Evolutionary conservation across 2,888 invertebrate species (phyloP), one percentile per base, ranked within the genome.

Genomic region (Drosophila basisetae): DNA sequence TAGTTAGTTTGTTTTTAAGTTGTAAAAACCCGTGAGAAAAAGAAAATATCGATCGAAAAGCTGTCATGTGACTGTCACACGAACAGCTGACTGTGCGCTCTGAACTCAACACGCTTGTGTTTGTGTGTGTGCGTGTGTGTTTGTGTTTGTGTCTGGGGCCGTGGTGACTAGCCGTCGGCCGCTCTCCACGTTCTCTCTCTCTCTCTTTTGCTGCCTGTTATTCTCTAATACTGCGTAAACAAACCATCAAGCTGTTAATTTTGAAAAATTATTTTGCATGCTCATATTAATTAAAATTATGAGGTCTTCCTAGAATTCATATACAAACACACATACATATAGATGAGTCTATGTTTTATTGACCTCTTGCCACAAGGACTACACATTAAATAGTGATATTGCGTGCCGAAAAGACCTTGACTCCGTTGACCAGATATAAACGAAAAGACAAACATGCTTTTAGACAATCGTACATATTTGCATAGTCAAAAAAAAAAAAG

Each of bases 31-130:
- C 93, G 92, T 93, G 93, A 92, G 92, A 78, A 90, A 86, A 90
- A 89, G 68, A 80, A 72, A 92, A 91, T 92, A 92, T 92, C 91
- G 92, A 92, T 91, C 88, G 84, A 89, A 91, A 78, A 87, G 80
- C 91, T 91, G 92, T 93, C 93, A 93, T 93, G 93, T 93, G 93
- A 93, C 92, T 93, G 92, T 92, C 92, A 92, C 92, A 92, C 85
- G 85, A 93, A 93, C 93, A 93, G 93, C 93, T 93, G 93, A 93
- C 93, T 74, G 78, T 25, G 47, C 37, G 41, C 31, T 61, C 25
- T 41, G 22, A 83, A 83, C 65, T 90, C 88, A 86, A 88, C 91
- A 80, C 65, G n/a, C n/a, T 33, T 31, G 65, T 66, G 77, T 66
- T 16, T 13, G 22, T 47, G 47, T 11, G 61, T 69, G 74, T 74